Evolutionary conservation across 2,797 vertebrate genomes (phyloP).

Genomic region (Pangasius mekongensis): DNA sequence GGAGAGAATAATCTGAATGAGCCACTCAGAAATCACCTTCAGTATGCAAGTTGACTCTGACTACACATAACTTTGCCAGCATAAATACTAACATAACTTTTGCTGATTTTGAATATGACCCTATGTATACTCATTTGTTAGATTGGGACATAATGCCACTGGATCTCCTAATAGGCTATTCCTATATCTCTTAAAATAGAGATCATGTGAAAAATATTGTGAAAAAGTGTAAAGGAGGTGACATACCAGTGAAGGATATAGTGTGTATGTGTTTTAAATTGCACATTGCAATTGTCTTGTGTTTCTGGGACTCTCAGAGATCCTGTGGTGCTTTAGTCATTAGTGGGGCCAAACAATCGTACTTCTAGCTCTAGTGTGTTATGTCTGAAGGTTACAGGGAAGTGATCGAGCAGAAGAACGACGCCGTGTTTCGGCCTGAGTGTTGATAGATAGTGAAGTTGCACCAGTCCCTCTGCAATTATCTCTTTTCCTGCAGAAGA

Average conservation of each 20-base stretch:
- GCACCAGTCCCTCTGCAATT: conserved; percentile 77
- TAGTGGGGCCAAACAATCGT: neutral
- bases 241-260: neutral
- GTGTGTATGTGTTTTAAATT: neutral
- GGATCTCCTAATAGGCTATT: neutral
- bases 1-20: neutral
- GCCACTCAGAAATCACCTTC: neutral
- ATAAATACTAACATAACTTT: neutral
- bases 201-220: neutral
- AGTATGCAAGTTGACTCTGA: neutral
- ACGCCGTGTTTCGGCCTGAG: conserved; percentile 10
- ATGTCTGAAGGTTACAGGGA: conserved; percentile 35
- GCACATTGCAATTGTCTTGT: neutral
- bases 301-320: neutral
- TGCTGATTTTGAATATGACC: neutral
- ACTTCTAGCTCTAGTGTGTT: neutral
- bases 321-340: neutral
- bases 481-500: conserved; percentile 76
- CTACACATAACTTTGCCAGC: neutral
- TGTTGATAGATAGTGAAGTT: conserved; percentile 76
- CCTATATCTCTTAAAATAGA: neutral
- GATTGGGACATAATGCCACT: neutral
- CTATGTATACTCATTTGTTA: neutral
- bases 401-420: neutral
- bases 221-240: neutral